Evolutionary conservation across 2,113 vertebrate species (phyloP).

Genomic region (Tupaia tana): DNA sequence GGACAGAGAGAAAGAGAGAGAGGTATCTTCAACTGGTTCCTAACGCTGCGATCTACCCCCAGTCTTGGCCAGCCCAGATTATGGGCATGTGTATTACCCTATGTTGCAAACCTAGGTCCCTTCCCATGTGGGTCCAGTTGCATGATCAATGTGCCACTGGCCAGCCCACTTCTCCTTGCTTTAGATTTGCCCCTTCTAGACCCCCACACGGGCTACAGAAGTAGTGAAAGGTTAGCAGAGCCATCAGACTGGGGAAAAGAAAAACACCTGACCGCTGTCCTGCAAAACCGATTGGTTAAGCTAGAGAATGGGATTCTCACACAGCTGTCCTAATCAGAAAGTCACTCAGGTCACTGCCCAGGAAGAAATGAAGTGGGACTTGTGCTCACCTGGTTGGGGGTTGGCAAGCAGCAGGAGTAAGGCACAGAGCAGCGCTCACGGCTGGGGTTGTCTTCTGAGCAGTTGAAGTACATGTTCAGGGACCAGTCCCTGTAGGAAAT

Average conservation of each 20-base stretch:
- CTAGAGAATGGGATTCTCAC: not conserved
- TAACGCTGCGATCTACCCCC: too few relatives aligned
- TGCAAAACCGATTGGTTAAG: not conserved
- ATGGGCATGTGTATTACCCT: too few relatives aligned
- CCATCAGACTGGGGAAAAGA: not conserved
- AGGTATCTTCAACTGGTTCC: too few relatives aligned
- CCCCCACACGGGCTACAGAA: not conserved
- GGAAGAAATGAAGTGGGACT: not conserved
- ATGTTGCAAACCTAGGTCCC: too few relatives aligned
- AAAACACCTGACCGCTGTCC: not conserved
- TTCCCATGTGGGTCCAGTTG: too few relatives aligned
- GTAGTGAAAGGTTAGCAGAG: not conserved
- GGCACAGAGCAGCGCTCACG: constrained; percentile 94
- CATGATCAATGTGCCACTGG: too few relatives aligned
- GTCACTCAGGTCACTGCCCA: not conserved
- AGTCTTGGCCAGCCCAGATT: too few relatives aligned
- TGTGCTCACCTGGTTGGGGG: constrained; percentile 84
- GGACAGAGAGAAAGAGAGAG: too few relatives aligned
- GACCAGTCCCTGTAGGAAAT: constrained; percentile 93
- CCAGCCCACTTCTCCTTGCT: not conserved
- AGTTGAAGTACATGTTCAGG: constrained; percentile 95
- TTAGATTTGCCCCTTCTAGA: not conserved
- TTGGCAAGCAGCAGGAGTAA: constrained; percentile 92
- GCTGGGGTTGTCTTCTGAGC: constrained; percentile 89
- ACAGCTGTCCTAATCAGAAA: not conserved